Evolutionary conservation across 1,140 invertebrate genomes (phyloP).

Genomic region (Cydia strobilella): DNA sequence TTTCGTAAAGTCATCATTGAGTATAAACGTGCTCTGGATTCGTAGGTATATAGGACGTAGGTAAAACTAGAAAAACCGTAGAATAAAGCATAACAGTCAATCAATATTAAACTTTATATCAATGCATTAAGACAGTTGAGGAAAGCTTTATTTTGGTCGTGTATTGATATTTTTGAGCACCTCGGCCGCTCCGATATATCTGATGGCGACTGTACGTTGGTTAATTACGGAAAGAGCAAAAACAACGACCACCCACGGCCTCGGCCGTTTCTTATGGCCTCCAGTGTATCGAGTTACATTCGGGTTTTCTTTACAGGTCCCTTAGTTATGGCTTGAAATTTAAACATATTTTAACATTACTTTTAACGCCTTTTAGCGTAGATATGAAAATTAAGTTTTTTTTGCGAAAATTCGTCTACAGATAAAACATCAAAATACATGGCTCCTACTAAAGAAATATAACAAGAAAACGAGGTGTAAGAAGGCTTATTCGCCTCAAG

Average conservation of each 20-base stretch:
- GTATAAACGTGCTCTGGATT: not conserved
- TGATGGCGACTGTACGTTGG: no score
- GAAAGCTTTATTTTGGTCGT: constrained; percentile 7
- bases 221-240: constrained; percentile 52
- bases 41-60: not conserved
- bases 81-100: not conserved
- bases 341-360: not conserved
- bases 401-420: no score
- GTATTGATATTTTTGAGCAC: no score
- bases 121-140: not conserved
- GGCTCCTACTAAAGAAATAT: no score
- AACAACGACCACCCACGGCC: constrained; percentile 49
- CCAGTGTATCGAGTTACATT: constrained; percentile 44
- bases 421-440: no score
- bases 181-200: no score
- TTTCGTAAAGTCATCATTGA: not conserved
- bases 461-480: no score
- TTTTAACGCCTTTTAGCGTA: not conserved
- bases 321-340: not conserved
- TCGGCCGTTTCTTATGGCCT: constrained; percentile 42
- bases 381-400: no score
- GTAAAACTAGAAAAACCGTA: not conserved
- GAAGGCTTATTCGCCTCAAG: no score
- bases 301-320: not conserved
- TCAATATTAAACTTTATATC: not conserved